Evolutionary conservation across 2,797 vertebrate species (phyloP).

Genomic region (Podarcis siculus): DNA sequence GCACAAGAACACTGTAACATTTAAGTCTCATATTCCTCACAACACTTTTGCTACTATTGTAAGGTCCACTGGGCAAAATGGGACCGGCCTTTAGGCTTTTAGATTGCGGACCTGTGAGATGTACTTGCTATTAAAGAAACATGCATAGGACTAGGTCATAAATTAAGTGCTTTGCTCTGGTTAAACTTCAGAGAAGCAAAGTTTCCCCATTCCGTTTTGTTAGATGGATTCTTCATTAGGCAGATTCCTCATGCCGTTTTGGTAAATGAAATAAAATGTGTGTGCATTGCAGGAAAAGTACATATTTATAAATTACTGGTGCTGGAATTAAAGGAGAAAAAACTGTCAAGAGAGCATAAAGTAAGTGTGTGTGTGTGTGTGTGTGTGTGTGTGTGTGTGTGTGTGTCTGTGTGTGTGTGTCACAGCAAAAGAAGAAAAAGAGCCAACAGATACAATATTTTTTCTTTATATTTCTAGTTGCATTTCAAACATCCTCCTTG

Average conservation of each 20-base stretch:
- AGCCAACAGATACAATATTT: not conserved
- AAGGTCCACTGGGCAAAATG: not conserved
- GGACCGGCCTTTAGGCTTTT: not conserved
- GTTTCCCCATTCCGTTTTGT: conserved; percentile 7
- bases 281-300: not conserved
- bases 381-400: too few relatives aligned
- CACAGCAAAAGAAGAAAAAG: not conserved
- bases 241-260: not conserved
- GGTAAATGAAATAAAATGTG: not conserved
- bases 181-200: not conserved
- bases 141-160: not conserved
- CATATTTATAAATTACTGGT: too few relatives aligned
- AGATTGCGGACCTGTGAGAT: not conserved
- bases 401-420: too few relatives aligned
- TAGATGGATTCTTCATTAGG: conserved; percentile 16
- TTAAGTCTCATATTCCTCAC: not conserved
- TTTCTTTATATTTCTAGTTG: not conserved
- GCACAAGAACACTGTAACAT: not conserved
- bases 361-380: not conserved
- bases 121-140: not conserved
- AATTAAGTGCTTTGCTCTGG: conserved; percentile 17
- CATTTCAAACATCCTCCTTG: not conserved
- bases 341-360: too few relatives aligned
- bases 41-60: not conserved
- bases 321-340: not conserved